A percentile compares a stretch with the other conserved stretches of the same genome.
Conservation (phyloP, 2,888 invertebrate genomes). For the Brachyptera risi region DNA sequence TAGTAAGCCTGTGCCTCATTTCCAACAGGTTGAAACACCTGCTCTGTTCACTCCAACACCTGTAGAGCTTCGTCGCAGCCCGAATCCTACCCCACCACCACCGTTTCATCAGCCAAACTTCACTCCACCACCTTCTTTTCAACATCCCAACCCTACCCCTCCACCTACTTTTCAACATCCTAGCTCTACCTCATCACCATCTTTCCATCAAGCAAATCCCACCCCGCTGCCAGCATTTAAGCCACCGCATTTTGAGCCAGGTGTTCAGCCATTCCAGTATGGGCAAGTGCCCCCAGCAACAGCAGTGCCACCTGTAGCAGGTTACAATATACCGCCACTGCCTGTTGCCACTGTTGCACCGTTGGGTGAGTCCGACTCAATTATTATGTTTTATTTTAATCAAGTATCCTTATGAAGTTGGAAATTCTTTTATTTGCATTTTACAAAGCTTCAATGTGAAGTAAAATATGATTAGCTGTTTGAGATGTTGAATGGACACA, state of each 20-base stretch:
- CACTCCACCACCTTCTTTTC: no score
- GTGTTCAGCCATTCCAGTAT: background rate
- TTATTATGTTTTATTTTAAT: no score
- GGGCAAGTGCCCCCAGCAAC: background rate
- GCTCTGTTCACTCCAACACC: background rate
- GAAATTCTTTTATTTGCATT: no score
- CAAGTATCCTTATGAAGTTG: no score
- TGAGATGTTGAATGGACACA: no score
- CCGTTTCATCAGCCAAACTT: no score
- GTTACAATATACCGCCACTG: background rate
- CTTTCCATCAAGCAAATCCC: constrained; percentile 26
- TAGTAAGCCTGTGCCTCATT: background rate
- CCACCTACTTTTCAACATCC: constrained; percentile 34
- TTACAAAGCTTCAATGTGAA: no score
- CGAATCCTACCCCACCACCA: no score
- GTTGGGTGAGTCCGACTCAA: constrained; percentile 24
- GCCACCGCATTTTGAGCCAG: background rate
- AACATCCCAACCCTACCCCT: no score
- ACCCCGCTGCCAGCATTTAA: background rate
- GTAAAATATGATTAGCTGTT: no score
- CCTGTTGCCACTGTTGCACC: constrained; percentile 23
- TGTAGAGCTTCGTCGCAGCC: constrained; percentile 35
- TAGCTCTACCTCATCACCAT: constrained; percentile 39
- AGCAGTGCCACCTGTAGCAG: background rate
- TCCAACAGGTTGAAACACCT: background rate